Evolutionary conservation across 2,797 vertebrate genomes (phyloP).

Genomic region (Valencia hispanica): DNA sequence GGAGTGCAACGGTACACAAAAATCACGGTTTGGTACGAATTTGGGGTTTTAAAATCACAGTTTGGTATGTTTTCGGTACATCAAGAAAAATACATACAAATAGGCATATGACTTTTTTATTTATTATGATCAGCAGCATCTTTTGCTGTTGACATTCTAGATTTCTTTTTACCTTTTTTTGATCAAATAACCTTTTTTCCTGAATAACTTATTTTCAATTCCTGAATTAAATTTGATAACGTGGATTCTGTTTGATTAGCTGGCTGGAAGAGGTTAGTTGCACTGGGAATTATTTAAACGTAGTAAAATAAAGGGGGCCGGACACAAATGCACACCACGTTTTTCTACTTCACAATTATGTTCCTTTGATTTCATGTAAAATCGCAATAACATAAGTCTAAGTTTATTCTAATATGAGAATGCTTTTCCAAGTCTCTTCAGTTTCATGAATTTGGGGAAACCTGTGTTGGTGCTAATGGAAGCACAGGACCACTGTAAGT

Average conservation of each 20-base stretch:
- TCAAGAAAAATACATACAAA: too few relatives aligned
- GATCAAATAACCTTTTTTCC: too few relatives aligned
- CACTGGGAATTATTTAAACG: not conserved
- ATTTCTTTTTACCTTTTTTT: too few relatives aligned
- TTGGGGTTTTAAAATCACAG: too few relatives aligned
- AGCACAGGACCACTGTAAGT: conserved; percentile 22
- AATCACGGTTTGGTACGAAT: too few relatives aligned
- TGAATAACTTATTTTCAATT: too few relatives aligned
- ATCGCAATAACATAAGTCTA: not conserved
- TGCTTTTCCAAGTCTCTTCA: not conserved
- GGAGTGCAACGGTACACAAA: too few relatives aligned
- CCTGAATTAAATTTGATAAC: too few relatives aligned
- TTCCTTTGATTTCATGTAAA: not conserved
- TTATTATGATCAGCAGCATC: too few relatives aligned
- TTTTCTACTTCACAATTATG: not conserved
- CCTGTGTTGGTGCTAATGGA: conserved; percentile 4
- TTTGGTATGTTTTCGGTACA: too few relatives aligned
- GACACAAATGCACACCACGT: not conserved
- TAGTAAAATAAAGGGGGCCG: not conserved
- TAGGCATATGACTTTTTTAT: too few relatives aligned
- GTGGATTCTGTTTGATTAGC: not conserved
- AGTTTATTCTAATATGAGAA: not conserved
- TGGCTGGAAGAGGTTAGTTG: not conserved
- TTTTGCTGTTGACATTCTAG: too few relatives aligned
- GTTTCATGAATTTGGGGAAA: not conserved